Evolutionary conservation across 1,140 invertebrate species (phyloP).

Genomic region (Diprion similis): DNA sequence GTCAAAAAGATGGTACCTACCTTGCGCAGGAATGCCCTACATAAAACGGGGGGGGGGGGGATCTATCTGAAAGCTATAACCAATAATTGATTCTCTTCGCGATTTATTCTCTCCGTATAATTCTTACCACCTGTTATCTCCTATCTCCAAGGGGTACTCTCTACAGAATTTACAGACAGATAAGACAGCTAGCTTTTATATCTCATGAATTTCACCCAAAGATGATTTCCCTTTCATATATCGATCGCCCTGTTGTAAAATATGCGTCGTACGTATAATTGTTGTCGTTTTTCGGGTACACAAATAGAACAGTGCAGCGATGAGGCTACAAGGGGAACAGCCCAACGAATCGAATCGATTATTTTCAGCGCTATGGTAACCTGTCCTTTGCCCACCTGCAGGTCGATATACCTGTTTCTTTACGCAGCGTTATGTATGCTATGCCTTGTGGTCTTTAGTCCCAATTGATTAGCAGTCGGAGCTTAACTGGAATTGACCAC

Average conservation of each 20-base stretch:
- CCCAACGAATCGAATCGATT: conserved; percentile 42
- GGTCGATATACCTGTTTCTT: conserved; percentile 39
- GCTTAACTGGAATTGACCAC: background rate
- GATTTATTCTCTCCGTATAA: background rate
- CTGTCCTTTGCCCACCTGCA: conserved; percentile 27
- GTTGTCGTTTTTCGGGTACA: background rate
- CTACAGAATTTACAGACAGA: too few relatives aligned
- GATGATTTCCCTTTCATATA: background rate
- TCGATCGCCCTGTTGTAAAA: background rate
- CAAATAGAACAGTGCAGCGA: background rate
- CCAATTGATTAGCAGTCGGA: background rate
- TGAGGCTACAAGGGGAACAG: background rate
- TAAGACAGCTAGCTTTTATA: background rate
- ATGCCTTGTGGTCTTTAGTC: background rate
- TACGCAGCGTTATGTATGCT: background rate
- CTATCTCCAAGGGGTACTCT: background rate
- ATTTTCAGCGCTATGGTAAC: conserved; percentile 45
- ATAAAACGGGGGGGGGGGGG: background rate
- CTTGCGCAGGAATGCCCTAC: background rate
- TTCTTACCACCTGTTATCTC: background rate
- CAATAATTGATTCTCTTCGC: background rate
- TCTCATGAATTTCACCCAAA: background rate
- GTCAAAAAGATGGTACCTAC: background rate
- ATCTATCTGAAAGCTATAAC: background rate
- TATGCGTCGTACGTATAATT: background rate